Evolutionary conservation across 2,888 invertebrate species (phyloP).

Genomic region (Brenthis daphne): DNA sequence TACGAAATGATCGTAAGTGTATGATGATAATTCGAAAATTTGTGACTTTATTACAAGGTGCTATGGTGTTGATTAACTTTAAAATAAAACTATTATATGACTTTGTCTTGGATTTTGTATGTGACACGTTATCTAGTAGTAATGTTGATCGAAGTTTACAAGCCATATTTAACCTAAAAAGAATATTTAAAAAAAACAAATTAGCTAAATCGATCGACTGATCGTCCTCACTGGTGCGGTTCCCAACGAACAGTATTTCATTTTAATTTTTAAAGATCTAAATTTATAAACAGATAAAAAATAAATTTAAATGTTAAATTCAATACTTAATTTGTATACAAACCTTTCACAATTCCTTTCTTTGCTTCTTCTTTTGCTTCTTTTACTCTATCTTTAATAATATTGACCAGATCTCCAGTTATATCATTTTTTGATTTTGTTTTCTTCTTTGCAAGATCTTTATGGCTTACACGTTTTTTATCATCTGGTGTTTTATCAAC

Average conservation of each 20-base stretch:
- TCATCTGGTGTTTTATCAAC: slow-evolving; percentile 50
- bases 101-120: no score
- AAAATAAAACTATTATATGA: no score
- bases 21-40: no score
- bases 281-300: background rate
- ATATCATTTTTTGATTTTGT: slow-evolving; percentile 64
- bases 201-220: no score
- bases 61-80: no score
- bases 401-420: slow-evolving; percentile 73
- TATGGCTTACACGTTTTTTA: slow-evolving; percentile 65
- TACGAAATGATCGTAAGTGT: no score
- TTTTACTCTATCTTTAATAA: slow-evolving; percentile 77
- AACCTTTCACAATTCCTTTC: slow-evolving; percentile 63
- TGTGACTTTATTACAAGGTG: no score
- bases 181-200: no score
- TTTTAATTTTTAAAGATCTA: background rate
- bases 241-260: background rate
- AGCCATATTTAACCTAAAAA: no score
- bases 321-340: slow-evolving; percentile 19
- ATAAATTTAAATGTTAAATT: background rate
- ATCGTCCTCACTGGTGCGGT: no score
- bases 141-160: no score
- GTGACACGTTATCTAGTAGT: no score
- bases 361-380: slow-evolving; percentile 68
- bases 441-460: slow-evolving; percentile 58